Conservation (phyloP, 2,888 invertebrate genomes). For the Lasioglossum morio region DNA sequence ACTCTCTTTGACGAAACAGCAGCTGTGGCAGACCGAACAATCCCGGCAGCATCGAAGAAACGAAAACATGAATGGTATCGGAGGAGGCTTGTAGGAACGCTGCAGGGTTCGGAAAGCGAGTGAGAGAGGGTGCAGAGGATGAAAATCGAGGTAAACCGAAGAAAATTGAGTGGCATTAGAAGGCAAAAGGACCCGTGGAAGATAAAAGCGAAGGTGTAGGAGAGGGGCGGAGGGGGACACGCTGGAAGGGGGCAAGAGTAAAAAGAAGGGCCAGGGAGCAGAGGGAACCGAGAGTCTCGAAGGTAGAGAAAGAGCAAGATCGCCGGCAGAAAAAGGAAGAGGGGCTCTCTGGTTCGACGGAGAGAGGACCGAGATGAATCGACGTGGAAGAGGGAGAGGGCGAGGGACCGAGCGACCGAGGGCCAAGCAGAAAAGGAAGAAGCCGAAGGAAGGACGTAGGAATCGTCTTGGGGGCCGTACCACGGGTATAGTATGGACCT, state of each 20-base stretch:
- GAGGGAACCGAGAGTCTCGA: not conserved
- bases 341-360: conserved; percentile 12
- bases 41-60: no score
- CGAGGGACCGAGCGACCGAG: conserved; percentile 4
- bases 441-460: conserved; percentile 62
- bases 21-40: no score
- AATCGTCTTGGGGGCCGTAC: conserved; percentile 73
- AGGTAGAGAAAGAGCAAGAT: conserved; percentile 9
- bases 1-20: no score
- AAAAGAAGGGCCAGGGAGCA: not conserved
- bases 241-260: not conserved
- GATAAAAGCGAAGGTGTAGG: not conserved
- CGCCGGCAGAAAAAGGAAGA: conserved; percentile 19
- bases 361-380: conserved; percentile 49
- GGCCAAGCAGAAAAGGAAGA: conserved; percentile 54
- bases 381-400: conserved; percentile 39
- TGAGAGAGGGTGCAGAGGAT: not conserved
- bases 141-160: not conserved
- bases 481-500: conserved; percentile 62
- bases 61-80: no score
- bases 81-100: no score
- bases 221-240: not conserved
- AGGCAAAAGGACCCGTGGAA: not conserved
- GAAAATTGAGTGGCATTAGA: not conserved
- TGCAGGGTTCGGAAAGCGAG: not conserved